Base-by-base conservation (phyloP, 2,888 invertebrate species). In the Anoncus sp. region DNA sequence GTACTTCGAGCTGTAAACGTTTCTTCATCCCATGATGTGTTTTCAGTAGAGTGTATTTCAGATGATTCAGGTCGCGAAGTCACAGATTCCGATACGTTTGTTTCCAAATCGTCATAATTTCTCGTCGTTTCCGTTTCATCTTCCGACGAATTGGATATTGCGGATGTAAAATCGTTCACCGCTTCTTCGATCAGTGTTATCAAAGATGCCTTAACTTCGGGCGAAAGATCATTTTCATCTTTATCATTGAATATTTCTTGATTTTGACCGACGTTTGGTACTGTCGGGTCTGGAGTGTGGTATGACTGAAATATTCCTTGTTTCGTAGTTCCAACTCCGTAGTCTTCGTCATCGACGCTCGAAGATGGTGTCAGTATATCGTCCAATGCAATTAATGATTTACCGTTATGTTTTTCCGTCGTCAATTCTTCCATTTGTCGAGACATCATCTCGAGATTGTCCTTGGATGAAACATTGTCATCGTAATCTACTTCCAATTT, bases 91-190 rank as follows among this genome's bases (percentile, higher is more conserved):
- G n/a, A n/a, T n/a, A n/a, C n/a, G n/a, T n/a, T n/a, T n/a, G n/a
- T n/a, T n/a, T n/a, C n/a, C n/a, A n/a, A n/a, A n/a, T n/a, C n/a
- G n/a, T n/a, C n/a, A n/a, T n/a, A n/a, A n/a, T n/a, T n/a, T n/a
- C n/a, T n/a, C n/a, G n/a, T n/a, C n/a, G n/a, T 20, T 27, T 2
- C 5, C 1, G 38, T 67, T 35, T 76, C 75, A 7, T 62, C 70
- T 3, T 70, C 63, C 0, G 81, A 20, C 12, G 69, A 51, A 31
- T 77, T 53, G 0, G 75, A 24, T 22, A 65, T 69, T 9, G 59
- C 60, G n/a, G 81, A 75, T 0, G 81, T 81, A n/a, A 87, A 86
- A 18, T 85, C 81, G 31, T 88, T 86, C 4, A 89, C 81, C 5
- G 85, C 83, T 9, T 81, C 76, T 31, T 82, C 86, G 22, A 89